These are phyloP conservation scores for Geodia barretti DNA, from an alignment of 37 sponge, comb jelly and placozoan species.

Conservation along the genomic window DNA sequence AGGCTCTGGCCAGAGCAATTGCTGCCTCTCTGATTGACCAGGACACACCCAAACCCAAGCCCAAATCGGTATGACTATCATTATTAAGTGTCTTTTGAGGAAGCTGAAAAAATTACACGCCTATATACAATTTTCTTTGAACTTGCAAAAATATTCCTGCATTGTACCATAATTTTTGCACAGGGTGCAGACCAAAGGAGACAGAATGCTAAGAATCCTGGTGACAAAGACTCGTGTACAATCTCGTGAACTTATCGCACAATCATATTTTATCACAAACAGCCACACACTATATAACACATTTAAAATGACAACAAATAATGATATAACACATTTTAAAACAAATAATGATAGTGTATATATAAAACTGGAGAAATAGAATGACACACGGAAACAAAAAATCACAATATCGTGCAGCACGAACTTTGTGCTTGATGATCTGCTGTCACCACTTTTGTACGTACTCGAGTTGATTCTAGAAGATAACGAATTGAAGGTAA, in stretches of 20 bases:
- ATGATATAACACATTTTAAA: not conserved
- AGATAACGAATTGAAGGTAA: not conserved
- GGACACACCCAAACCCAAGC: constrained; percentile 22
- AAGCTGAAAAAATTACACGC: too few species aligned
- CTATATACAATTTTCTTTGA: too few species aligned
- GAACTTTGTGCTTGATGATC: not conserved
- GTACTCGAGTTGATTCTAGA: not conserved
- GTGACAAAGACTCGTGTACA: not conserved
- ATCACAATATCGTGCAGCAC: not conserved
- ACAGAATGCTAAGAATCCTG: too few species aligned
- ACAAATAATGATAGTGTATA: not conserved
- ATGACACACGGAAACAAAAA: too few species aligned
- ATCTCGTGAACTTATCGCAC: not conserved
- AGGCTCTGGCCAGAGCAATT: constrained; percentile 75
- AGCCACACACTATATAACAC: too few species aligned
- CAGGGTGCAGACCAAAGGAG: too few species aligned
- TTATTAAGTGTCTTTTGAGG: too few species aligned
- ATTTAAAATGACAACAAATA: not conserved
- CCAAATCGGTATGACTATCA: too few species aligned
- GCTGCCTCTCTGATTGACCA: constrained; percentile 75
- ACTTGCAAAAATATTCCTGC: too few species aligned
- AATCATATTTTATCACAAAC: too few species aligned
- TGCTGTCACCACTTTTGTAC: not conserved
- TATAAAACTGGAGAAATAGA: not conserved
- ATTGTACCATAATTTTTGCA: too few species aligned